phyloP scores from a whole-genome alignment of 2,113 vertebrate genomes.

The Corapipo altera region DNA sequence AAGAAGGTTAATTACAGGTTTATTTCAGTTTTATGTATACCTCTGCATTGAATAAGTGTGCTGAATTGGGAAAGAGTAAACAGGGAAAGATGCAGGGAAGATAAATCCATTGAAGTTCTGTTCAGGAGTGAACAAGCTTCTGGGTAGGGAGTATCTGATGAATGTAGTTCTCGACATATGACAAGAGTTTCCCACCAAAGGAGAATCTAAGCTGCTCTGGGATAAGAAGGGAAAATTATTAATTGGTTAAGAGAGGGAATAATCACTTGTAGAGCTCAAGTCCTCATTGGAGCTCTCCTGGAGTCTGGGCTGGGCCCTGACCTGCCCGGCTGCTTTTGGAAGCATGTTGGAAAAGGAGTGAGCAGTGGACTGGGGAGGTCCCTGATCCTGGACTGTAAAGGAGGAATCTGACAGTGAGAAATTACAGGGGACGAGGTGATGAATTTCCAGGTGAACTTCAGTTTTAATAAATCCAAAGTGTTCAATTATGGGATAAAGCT shows the following conservation, averaged over 20 bases:
- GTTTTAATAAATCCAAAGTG: not conserved
- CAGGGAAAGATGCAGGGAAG: not conserved
- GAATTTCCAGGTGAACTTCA: not conserved
- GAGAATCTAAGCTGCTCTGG: not conserved
- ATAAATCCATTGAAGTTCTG: not conserved
- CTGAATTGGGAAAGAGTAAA: not conserved
- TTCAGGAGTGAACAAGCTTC: not conserved
- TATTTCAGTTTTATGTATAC: not conserved
- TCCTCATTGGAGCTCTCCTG: not conserved
- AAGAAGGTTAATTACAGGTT: not conserved
- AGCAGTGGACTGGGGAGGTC: not conserved
- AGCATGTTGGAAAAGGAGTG: not conserved
- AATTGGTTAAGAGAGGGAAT: not conserved
- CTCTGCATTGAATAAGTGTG: accelerated
- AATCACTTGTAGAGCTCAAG: not conserved
- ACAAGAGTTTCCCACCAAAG: not conserved
- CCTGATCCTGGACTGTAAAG: accelerated
- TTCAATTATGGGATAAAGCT: not conserved
- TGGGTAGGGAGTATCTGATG: not conserved
- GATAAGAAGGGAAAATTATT: not conserved
- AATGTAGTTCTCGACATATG: not conserved
- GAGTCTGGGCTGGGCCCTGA: not conserved
- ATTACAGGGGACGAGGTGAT: not conserved
- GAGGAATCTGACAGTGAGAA: not conserved
- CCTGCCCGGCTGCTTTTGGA: not conserved